Evolutionary conservation across 2,797 vertebrate species (phyloP), one percentile per base, ranked within the genome.

Genomic region (Chloroceryle amazona): DNA sequence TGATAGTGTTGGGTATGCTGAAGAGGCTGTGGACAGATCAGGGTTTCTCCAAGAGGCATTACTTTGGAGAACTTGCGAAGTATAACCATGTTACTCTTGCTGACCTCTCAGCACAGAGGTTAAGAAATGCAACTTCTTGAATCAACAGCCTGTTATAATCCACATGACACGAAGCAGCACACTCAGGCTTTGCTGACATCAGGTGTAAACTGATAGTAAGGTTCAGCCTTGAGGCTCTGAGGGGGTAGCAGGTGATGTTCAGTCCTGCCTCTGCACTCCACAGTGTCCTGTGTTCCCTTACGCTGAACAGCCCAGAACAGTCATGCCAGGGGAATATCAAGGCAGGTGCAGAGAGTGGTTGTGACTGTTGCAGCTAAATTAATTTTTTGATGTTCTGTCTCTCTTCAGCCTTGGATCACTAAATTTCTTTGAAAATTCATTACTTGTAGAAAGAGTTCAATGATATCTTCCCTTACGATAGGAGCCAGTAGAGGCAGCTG

Each of bases 1-100:
- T 5, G 41, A 26, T 0, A 29, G 42, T 0, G 0, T 1, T 33
- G 55, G 42, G n/a, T 14, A 16, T 15, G 22, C 44, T n/a, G 44
- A 26, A 46, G 44, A 66, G 20, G 5, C 13, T 26, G 10, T n/a
- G 47, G 23, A 31, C 46, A 90, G 67, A 42, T 62, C 61, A 49
- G 35, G n/a, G 54, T 7, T 67, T 31, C 47, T 71, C 65, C 31
- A 66, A 70, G 28, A 14, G 47, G 23, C 13, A 49, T 76, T 25
- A 18, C 60, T 44, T 4, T 2, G 5, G 39, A 80, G 72, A 62
- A 35, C 7, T 20, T 22, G 2, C 17, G 15, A 31, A 41, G 11
- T 22, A 16, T n/a, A 37, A 86, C 65, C 22, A n/a, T 0, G 0
- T 13, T 73, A 62, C 28, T 72, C 49, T 28, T 22, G 54, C 49